Evolutionary conservation across 2,113 vertebrate species (phyloP), one percentile per base, ranked within the genome.

Genomic region (Uria aalge): DNA sequence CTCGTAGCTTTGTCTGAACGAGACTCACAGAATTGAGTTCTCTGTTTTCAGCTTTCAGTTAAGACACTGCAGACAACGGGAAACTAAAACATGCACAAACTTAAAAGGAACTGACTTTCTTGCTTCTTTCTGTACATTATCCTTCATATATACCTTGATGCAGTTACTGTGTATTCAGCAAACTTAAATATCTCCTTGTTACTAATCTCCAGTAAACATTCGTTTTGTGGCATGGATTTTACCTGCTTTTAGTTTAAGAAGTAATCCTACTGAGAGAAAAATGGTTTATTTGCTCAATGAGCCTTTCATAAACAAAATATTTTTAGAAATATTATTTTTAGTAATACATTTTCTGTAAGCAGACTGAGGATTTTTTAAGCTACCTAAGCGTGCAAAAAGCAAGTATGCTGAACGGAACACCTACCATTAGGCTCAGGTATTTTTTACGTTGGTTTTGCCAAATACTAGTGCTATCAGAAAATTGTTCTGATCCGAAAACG

Each of bases 191-290:
- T 83, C 84, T 93, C 83, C 60, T 96, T 93, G 75, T 94, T 92
- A 81, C 85, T 41, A 23, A 67, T 69, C 73, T 72, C 74, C 48
- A 76, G 53, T 63, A 94, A 93, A 95, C 50, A 50, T 96, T 98
- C 94, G 93, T 80, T 96, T 95, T 96, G 96, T 96, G 97, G 88
- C 77, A 59, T 92, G 38, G 18, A 69, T 83, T 96, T 95, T 93
- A 78, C 91, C 92, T 18, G 2, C 93, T 85, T 96, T 91, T 74
- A 86, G 66, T 74, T 96, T 75, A 88, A 96, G 94, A 96, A 97
- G 89, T 77, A 96, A 95, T 95, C 75, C 72, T 81, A 14, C 68
- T 82, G 90, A 97, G 88, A 94, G 95, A 96, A 95, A 96, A 94
- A 88, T 48, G 80, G 22, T 36, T 78, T 78, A 60, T 83, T 96